Conservation (phyloP, 1,140 invertebrate genomes). For the Protaetia brevitarsis region DNA sequence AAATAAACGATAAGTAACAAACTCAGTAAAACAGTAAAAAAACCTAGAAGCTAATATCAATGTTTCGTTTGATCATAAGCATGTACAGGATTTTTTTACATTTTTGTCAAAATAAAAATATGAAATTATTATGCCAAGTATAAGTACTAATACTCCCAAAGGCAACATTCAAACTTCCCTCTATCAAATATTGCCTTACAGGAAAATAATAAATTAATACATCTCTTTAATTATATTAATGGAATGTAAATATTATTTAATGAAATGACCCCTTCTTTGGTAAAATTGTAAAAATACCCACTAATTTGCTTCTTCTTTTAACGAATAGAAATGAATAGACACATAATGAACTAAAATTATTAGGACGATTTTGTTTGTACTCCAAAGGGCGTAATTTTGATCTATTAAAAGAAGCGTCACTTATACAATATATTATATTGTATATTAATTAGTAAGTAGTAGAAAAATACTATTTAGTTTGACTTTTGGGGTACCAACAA, state of each 20-base stretch:
- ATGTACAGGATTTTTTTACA: background rate
- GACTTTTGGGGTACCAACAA: background rate
- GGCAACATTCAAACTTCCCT: background rate
- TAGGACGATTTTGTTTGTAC: background rate
- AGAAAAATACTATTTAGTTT: background rate
- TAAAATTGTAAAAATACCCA: constrained; percentile 1
- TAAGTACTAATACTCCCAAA: no score
- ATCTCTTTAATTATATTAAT: constrained; percentile 6
- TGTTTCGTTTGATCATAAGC: background rate
- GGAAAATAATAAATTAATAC: constrained; percentile 8
- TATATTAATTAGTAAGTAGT: constrained; percentile 14
- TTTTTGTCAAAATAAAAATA: background rate
- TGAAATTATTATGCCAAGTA: no score
- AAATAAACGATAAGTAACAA: background rate
- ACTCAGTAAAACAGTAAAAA: constrained; percentile 11
- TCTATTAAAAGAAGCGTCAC: background rate
- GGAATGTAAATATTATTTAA: background rate
- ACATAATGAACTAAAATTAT: background rate
- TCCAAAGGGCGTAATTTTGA: background rate
- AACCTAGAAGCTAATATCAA: background rate
- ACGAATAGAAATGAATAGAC: background rate
- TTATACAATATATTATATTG: background rate
- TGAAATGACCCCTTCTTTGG: constrained; percentile 17
- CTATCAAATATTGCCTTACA: no score
- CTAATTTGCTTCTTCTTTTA: background rate